Base-by-base conservation (phyloP, 2,888 invertebrate genomes). In the Hartigia nigra region DNA sequence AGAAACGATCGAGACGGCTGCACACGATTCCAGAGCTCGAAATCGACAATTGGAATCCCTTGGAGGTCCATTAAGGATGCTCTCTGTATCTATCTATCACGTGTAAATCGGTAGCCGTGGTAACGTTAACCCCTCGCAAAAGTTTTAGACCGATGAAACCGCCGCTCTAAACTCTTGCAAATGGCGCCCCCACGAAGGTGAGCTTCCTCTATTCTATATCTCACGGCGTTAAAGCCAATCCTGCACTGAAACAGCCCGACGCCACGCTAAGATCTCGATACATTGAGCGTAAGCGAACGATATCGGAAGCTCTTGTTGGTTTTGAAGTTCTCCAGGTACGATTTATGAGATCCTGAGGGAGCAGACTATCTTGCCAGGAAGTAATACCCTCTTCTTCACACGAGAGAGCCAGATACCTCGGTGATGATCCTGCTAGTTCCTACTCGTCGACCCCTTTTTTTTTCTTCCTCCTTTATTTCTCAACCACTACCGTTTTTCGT, bases 341-440 rank as follows among this genome's bases (percentile, higher is more conserved):
- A 91, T 90, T 91, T 91, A 91, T 90, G 90, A 90, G 90, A 88
- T 90, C 90, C 87, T 87, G 81, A 76, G 89, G 86, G 90, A 88
- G 86, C 86, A 83, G 86, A 86, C 90, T 90, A 90, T 91, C 89
- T 90, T 84, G 85, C 55, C 84, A 82, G 87, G 83, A 90, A 88
- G 89, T 89, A 89, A 90, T 88, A 86, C 87, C 87, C 86, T 88
- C 87, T 87, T 86, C 87, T 83, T 85, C 82, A 55, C 72, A 70
- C 74, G 75, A 80, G 75, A 78, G 78, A 77, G 80, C 75, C 78
- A 76, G 79, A 84, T 83, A 79, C 84, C 75, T 34, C 55, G 55
- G 76, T 81, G 81, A 83, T 81, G 81, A 83, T 83, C 83, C 76
- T 77, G 79, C 81, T 70, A 76, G 79, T 75, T 77, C 69, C 77